Evolutionary conservation across 2,797 vertebrate genomes (phyloP), one percentile per base, ranked within the genome.

Genomic region (Crenuchus spilurus): DNA sequence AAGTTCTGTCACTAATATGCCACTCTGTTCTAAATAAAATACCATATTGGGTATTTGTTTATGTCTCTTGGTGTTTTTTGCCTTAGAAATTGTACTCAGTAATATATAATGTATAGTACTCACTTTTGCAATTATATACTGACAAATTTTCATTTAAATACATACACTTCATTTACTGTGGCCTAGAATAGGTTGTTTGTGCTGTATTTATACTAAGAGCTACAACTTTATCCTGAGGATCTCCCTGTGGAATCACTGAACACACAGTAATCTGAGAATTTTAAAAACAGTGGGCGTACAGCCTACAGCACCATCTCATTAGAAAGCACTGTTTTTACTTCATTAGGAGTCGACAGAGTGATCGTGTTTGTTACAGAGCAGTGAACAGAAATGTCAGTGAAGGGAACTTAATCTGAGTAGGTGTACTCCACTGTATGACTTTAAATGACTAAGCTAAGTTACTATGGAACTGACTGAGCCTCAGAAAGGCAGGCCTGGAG

Each of bases 1-100:
- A 88, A 88, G 81, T 91, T 90, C 90, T 91, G 83, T 93, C 92
- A 94, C 92, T 94, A 94, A 93, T 92, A 90, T 92, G 91, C 92
- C 92, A 92, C 91, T 93, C 91, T 93, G 92, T 93, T 93, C 91
- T 90, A 92, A 94, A 92, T 91, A 92, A 93, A 93, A 91, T 82
- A 87, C 89, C 90, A 90, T 82, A 91, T 87, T 91, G 91, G 92
- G 88, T 92, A 89, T 84, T 48, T 78, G 48, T 84, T 74, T 81
- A 58, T 65, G 75, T 57, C 58, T 57, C 84, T 79, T 84, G n/a
- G 18, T 83, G 85, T 77, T 81, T 28, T 78, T 74, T 78, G 46
- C 46, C 35, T 49, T 14, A 3, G 1, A 11, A 1, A 22, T 16
- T 33, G 2, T 33, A n/a, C 3, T 64, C n/a, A 20, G 20, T 44